A percentile compares a stretch with the other conserved stretches of the same genome.
phyloP scores from a whole-genome alignment of 64 coral and sea anemone species.

The Pocillopora verrucosa region DNA sequence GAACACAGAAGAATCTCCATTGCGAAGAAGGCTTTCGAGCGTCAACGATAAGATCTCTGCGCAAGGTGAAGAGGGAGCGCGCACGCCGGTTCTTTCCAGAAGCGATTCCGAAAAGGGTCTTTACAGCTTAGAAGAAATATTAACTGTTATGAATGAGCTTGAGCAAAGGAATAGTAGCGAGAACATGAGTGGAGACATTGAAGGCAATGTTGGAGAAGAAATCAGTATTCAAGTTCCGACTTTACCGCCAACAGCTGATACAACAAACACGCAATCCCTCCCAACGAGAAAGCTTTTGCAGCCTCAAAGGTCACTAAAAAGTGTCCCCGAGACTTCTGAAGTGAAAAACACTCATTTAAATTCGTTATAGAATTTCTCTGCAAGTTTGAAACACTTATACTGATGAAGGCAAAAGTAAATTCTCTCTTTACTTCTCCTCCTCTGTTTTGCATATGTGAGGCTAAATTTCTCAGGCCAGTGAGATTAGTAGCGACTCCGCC shows the following conservation, averaged over 20 bases:
- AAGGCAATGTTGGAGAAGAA: constrained; percentile 29
- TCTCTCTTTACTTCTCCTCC: too few species aligned
- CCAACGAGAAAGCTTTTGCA: constrained; percentile 20
- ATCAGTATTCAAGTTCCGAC: constrained; percentile 73
- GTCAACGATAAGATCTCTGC: background rate
- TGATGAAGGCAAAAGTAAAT: background rate
- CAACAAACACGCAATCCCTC: constrained; percentile 5
- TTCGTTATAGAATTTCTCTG: background rate
- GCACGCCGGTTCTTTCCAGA: constrained; percentile 16
- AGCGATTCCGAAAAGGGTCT: constrained; percentile 40
- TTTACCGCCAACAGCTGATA: constrained; percentile 41
- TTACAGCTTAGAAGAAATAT: constrained; percentile 77
- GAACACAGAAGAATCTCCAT: constrained; percentile 74
- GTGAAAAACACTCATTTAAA: constrained; percentile 9
- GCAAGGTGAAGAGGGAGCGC: background rate
- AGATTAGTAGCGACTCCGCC: too few species aligned
- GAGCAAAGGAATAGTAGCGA: constrained; percentile 18
- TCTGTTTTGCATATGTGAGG: too few species aligned
- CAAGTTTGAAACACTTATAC: background rate
- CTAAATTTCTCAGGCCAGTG: too few species aligned
- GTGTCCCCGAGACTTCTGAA: constrained; percentile 66
- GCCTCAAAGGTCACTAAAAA: constrained; percentile 38
- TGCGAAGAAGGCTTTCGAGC: constrained; percentile 73
- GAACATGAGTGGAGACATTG: background rate
- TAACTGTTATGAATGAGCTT: constrained; percentile 75